Evolutionary conservation across 2,113 vertebrate species (phyloP).

Genomic region (Oreochromis tanganicae): DNA sequence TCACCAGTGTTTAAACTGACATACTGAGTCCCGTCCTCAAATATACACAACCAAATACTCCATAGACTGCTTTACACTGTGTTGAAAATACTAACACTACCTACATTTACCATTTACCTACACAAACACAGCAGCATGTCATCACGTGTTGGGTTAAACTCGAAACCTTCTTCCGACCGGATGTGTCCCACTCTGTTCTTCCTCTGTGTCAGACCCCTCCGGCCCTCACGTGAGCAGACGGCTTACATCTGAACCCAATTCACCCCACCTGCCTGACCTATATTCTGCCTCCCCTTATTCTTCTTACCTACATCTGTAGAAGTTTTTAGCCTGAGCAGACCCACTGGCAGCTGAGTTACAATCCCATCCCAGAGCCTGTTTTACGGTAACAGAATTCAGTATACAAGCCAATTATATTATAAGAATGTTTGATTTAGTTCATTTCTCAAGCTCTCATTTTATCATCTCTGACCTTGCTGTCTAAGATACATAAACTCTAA

Average conservation of each 20-base stretch:
- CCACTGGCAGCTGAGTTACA: slow-evolving; percentile 8
- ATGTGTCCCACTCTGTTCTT: not conserved
- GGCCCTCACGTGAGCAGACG: slow-evolving; percentile 14
- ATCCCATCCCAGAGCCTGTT: slow-evolving; percentile 8
- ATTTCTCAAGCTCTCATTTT: slow-evolving; percentile 31
- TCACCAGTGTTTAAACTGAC: not conserved
- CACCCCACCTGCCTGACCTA: slow-evolving; percentile 69
- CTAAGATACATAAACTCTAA: slow-evolving; percentile 22
- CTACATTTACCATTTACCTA: not conserved
- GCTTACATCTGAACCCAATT: slow-evolving; percentile 54
- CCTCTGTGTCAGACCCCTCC: not conserved
- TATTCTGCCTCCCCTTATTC: slow-evolving; percentile 31
- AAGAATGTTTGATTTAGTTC: slow-evolving; percentile 37
- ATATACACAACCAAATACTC: not conserved
- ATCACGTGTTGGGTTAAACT: slow-evolving; percentile 19
- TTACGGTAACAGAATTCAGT: slow-evolving; percentile 16
- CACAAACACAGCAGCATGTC: not conserved
- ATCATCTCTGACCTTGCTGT: slow-evolving; percentile 18
- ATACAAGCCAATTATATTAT: slow-evolving; percentile 24
- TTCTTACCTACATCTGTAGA: slow-evolving; percentile 14
- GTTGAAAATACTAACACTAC: not conserved
- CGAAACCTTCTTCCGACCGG: not conserved
- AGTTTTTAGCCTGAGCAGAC: slow-evolving; percentile 21
- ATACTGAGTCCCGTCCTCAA: not conserved
- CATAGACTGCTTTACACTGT: not conserved